Evolutionary conservation across 2,888 invertebrate genomes (phyloP).

Genomic region (Teleiodes luculella): DNA sequence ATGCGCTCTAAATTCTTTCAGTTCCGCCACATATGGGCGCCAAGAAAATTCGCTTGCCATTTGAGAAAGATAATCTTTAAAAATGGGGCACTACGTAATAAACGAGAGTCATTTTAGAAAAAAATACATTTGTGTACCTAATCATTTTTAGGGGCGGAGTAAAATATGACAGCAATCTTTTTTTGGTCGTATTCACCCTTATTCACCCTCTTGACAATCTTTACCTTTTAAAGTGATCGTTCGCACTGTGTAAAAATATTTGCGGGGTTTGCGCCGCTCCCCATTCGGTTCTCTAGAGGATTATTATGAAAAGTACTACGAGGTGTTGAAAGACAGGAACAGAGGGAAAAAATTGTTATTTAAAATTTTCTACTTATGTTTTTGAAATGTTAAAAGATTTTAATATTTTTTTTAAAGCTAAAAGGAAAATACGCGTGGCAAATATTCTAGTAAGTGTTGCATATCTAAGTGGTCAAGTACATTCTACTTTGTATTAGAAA

Average conservation of each 20-base stretch:
- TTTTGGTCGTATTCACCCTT: slow-evolving; percentile 27
- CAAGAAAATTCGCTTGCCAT: slow-evolving; percentile 3
- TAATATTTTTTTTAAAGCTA: too few relatives aligned
- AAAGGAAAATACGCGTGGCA: too few relatives aligned
- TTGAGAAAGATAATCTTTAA: slow-evolving; percentile 12
- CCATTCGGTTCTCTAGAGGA: slow-evolving; percentile 8
- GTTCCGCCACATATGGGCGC: not conserved
- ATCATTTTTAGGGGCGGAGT: slow-evolving; percentile 34
- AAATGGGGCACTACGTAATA: slow-evolving; percentile 17
- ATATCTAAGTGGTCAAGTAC: too few relatives aligned
- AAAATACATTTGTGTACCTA: slow-evolving; percentile 30
- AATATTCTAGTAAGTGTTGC: too few relatives aligned
- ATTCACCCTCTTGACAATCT: slow-evolving; percentile 29
- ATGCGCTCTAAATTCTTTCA: not conserved
- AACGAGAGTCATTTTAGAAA: slow-evolving; percentile 26
- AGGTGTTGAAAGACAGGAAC: not conserved
- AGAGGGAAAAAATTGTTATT: too few relatives aligned
- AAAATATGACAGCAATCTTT: slow-evolving; percentile 46
- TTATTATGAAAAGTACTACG: slow-evolving; percentile 10
- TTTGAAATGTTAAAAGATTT: too few relatives aligned
- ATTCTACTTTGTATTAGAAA: too few relatives aligned
- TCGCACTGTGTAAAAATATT: slow-evolving; percentile 18
- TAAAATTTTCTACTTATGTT: too few relatives aligned
- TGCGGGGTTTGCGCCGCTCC: slow-evolving; percentile 5
- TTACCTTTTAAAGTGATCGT: slow-evolving; percentile 29